Evolutionary conservation across 2,797 vertebrate species (phyloP), one percentile per base, ranked within the genome.

Genomic region (Atherinosoma microstoma): DNA sequence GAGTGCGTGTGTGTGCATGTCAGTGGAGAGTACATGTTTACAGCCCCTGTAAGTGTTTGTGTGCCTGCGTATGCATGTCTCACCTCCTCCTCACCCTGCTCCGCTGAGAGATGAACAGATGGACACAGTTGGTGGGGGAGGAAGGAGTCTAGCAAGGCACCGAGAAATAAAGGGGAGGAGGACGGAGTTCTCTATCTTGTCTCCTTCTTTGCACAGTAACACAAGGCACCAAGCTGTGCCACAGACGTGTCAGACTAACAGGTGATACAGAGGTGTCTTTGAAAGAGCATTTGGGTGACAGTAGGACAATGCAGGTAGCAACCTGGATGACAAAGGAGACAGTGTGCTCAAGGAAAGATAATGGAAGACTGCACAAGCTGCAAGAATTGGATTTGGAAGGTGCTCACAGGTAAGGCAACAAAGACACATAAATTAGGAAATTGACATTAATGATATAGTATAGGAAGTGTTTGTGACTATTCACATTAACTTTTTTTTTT

Each of bases 51-150:
- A 80, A 87, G 86, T 86, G 79, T 87, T 76, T 81, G 81, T 81
- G 76, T 84, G 79, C 60, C 73, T 76, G 67, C n/a, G 73, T 78
- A 47, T 84, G 83, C 79, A 73, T 86, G 82, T 88, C 85, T 91
- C 92, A 89, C 87, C 84, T 89, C 88, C 88, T 89, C 87, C 89
- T 87, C 83, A 82, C 84, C 80, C 81, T 81, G 78, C 84, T 91
- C 89, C 45, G 20, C 87, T 78, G 88, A 84, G 87, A 89, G 85
- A 83, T 82, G 88, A 93, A 90, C 91, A 93, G 90, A 93, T 92
- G 90, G 91, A 92, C 89, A 73, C 86, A 87, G 88, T 80, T 65
- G 83, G 86, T 72, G 65, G 57, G 79, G 64, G 64, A 29, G 76
- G 73, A 60, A 49, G 0, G 71, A 82, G 84, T 85, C 78, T 80